These are phyloP conservation scores for Agonopterix heracliana DNA, from an alignment of 2,888 invertebrate genomes.

Conservation along the genomic window DNA sequence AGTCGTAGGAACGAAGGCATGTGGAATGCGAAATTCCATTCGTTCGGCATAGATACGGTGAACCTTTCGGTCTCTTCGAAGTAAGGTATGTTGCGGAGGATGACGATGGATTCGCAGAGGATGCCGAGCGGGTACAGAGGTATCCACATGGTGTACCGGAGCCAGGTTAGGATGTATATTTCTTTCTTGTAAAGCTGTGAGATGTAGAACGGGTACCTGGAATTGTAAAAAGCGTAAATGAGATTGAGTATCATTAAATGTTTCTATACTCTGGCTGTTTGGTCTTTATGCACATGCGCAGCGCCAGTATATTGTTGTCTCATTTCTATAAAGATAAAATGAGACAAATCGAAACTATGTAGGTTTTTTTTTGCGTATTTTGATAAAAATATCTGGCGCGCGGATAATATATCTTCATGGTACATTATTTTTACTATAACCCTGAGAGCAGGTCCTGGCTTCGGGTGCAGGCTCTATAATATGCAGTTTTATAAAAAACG, in stretches of 20 bases:
- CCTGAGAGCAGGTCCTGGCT: no score
- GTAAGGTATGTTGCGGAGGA: conserved; percentile 90
- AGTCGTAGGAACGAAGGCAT: conserved; percentile 86
- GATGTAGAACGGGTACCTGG: conserved; percentile 95
- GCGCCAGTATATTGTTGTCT: no score
- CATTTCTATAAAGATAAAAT: no score
- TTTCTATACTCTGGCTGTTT: no score
- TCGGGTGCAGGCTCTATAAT: no score
- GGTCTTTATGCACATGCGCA: no score
- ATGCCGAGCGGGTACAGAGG: conserved; percentile 94
- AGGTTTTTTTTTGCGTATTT: no score
- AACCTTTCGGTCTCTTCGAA: conserved; percentile 90
- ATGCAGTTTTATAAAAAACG: no score
- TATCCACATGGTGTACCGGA: conserved; percentile 96
- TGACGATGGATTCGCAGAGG: conserved; percentile 88
- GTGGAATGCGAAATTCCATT: conserved; percentile 90
- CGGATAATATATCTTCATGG: no score
- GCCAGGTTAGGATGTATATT: conserved; percentile 88
- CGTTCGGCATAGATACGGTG: conserved; percentile 86
- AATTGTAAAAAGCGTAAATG: conserved; percentile 20
- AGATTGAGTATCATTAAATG: neutral
- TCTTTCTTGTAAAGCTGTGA: conserved; percentile 85
- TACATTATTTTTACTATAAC: no score
- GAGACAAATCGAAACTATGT: no score
- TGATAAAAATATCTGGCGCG: no score